phyloP scores from a whole-genome alignment of 2,113 vertebrate genomes.

The Helogale parvula region DNA sequence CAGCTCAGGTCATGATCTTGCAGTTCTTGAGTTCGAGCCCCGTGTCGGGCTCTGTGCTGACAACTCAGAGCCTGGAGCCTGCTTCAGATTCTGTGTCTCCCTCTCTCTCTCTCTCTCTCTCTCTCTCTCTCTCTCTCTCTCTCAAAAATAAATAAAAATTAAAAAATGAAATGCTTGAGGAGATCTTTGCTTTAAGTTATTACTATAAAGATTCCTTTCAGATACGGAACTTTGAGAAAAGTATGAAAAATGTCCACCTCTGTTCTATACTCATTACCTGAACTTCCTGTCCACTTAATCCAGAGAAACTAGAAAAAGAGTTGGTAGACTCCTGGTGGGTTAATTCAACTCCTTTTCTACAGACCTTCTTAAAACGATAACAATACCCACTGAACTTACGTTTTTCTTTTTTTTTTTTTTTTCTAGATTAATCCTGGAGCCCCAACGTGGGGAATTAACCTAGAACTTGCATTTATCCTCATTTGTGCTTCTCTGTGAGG shows the following conservation, averaged over 20 bases:
- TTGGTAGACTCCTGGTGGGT: not conserved
- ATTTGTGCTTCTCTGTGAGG: not conserved
- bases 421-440: not conserved
- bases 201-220: not conserved
- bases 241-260: not conserved
- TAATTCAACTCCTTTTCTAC: not conserved
- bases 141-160: no score
- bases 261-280: not conserved
- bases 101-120: no score
- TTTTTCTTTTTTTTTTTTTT: not conserved
- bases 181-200: not conserved
- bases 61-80: no score
- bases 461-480: not conserved
- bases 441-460: not conserved
- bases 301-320: fast-evolving
- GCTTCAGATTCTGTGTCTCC: no score
- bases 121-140: no score
- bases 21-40: no score
- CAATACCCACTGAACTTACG: not conserved
- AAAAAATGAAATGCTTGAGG: not conserved
- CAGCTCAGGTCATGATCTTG: no score
- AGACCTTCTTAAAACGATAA: not conserved
- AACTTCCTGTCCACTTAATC: not conserved
- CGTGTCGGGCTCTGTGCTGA: no score
- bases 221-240: not conserved